Conservation (phyloP, 2,888 invertebrate species). For the Labia minor region DNA sequence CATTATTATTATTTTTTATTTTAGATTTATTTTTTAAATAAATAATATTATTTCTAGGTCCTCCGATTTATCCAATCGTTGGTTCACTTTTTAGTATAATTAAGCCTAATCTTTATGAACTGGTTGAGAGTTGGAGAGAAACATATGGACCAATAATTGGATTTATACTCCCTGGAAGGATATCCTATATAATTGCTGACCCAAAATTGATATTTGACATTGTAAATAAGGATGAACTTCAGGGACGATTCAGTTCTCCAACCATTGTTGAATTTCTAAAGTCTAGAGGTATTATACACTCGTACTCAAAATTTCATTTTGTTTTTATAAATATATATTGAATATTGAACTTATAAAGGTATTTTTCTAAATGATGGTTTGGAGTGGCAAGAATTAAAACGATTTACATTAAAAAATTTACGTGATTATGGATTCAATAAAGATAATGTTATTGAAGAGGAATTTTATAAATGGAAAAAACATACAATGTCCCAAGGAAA, state of each 20-base stretch:
- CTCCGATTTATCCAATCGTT: neutral
- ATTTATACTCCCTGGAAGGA: neutral
- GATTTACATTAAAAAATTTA: neutral
- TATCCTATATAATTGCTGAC: neutral
- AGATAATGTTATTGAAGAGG: neutral
- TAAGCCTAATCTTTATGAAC: neutral
- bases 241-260: neutral
- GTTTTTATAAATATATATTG: too few species aligned
- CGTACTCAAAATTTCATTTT: neutral
- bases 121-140: neutral
- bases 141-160: neutral
- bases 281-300: neutral
- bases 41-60: neutral
- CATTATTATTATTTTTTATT: too few species aligned
- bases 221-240: neutral
- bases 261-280: neutral
- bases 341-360: neutral
- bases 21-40: too few species aligned
- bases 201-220: neutral
- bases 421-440: neutral
- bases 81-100: neutral
- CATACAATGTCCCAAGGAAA: neutral
- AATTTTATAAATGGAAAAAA: neutral
- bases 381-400: neutral
- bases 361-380: neutral